These are phyloP conservation scores for Platypus cylindrus DNA, from an alignment of 2,888 invertebrate species.

Conservation along the genomic window DNA sequence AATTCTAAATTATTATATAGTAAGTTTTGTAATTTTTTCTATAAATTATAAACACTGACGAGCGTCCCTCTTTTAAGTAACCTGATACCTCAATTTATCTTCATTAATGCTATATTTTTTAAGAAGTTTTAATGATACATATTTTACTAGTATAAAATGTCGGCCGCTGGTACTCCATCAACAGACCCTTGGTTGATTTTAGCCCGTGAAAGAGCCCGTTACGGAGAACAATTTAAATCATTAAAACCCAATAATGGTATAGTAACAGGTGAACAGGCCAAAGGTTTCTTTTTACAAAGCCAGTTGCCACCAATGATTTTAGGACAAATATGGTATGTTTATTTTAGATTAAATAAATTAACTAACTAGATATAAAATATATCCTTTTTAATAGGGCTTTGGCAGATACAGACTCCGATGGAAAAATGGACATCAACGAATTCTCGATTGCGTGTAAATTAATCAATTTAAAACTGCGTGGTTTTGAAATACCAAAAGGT, in stretches of 20 bases:
- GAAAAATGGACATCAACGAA: constrained; percentile 90
- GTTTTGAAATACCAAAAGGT: constrained; percentile 76
- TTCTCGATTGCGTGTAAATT: constrained; percentile 96
- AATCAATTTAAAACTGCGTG: constrained; percentile 84
- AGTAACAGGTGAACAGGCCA: constrained; percentile 86
- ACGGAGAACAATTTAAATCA: constrained; percentile 82
- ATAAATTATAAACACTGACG: too few species aligned
- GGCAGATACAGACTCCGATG: constrained; percentile 93
- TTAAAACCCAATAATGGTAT: constrained; percentile 77
- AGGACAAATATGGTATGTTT: constrained; percentile 84
- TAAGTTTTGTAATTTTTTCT: too few species aligned
- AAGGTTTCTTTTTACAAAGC: constrained; percentile 81
- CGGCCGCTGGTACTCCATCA: constrained; percentile 34
- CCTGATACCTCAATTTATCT: not conserved
- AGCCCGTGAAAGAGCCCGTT: constrained; percentile 74
- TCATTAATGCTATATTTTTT: constrained; percentile 1
- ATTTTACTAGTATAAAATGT: constrained; percentile 27
- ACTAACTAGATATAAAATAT: not conserved
- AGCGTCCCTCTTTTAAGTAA: too few species aligned
- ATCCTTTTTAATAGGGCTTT: constrained; percentile 52
- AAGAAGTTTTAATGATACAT: constrained; percentile 19
- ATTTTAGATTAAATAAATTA: not conserved
- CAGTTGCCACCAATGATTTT: constrained; percentile 79
- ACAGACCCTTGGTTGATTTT: constrained; percentile 80
- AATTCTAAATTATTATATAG: too few species aligned